Base-by-base conservation (phyloP, 1,140 invertebrate genomes). In the Neuroterus valhalla region DNA sequence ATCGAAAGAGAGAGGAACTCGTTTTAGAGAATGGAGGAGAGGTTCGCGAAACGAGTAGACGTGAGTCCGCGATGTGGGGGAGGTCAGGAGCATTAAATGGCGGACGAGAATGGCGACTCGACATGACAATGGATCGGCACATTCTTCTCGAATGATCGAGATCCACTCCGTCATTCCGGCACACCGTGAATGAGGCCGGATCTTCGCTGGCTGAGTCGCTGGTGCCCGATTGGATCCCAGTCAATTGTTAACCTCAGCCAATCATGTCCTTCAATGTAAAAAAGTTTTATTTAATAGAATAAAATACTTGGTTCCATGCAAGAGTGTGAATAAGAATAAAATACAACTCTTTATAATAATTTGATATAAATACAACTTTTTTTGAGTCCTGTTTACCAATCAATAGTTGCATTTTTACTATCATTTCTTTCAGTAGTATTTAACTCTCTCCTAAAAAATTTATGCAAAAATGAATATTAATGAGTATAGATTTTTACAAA, bases 181-280 rank as follows among this genome's bases (percentile, higher is more conserved):
- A 1, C 12, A 62, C 15, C 52, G 23, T 62, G 68, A 81, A 78
- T 75, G 80, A 78, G 81, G 81, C 85, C 84, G 85, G 85, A 86
- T 85, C 84, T 86, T 84, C 80, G 85, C 72, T 85, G 72, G 66
- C 78, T 83, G 84, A 81, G 81, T 79, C 80, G 76, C 79, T 70
- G 75, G 68, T 38, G 68, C 73, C 72, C 68, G 71, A 77, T 72
- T 78, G 77, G 81, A 73, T 74, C 69, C 68, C 48, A 50, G 70
- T 70, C 72, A 75, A 76, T 77, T 76, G 23, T 66, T 15, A 46
- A 26, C 50, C 45, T 66, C 72, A 45, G 44, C 83, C 84, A 83
- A 82, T 84, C 74, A 50, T 69, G 42, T 45, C 77, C 66, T 73
- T 71, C 19, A 71, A 73, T 70, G 48, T 52, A 69, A 77, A 79